A percentile compares a stretch with the other conserved stretches of the same genome.
Conservation (phyloP, 37 sponge, comb jelly and placozoan species). For the Lycopodina hypogea region DNA sequence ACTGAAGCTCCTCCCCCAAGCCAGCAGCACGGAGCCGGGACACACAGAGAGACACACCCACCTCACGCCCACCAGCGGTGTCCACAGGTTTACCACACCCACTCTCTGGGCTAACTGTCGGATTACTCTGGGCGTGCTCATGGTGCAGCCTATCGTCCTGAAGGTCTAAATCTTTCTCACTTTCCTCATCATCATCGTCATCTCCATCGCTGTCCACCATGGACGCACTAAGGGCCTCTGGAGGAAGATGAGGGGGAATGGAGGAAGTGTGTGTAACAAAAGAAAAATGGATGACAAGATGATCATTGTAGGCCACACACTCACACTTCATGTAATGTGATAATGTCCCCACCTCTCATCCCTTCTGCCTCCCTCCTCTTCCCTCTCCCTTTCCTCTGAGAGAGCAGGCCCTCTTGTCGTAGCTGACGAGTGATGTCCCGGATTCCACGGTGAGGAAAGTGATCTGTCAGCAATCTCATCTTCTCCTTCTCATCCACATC, state of each 20-base stretch:
- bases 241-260: not conserved
- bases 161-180: too few relatives aligned
- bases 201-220: conserved; percentile 2
- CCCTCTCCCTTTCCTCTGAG: not conserved
- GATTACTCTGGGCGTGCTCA: too few relatives aligned
- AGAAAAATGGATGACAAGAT: not conserved
- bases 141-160: too few relatives aligned
- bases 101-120: too few relatives aligned
- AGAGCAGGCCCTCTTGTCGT: conserved; percentile 12
- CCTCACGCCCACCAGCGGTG: not conserved
- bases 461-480: not conserved
- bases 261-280: not conserved
- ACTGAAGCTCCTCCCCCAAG: conserved; percentile 49
- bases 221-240: conserved; percentile 13
- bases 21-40: conserved; percentile 7
- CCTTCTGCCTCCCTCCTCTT: not conserved
- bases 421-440: conserved; percentile 28
- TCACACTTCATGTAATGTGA: not conserved
- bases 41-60: conserved; percentile 17
- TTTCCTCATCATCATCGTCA: too few relatives aligned
- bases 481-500: conserved; percentile 24
- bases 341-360: not conserved
- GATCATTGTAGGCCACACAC: not conserved
- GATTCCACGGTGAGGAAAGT: conserved; percentile 47
- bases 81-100: too few relatives aligned